Base-by-base conservation (phyloP, 2,888 invertebrate species). In the Cheilosia impressa region DNA sequence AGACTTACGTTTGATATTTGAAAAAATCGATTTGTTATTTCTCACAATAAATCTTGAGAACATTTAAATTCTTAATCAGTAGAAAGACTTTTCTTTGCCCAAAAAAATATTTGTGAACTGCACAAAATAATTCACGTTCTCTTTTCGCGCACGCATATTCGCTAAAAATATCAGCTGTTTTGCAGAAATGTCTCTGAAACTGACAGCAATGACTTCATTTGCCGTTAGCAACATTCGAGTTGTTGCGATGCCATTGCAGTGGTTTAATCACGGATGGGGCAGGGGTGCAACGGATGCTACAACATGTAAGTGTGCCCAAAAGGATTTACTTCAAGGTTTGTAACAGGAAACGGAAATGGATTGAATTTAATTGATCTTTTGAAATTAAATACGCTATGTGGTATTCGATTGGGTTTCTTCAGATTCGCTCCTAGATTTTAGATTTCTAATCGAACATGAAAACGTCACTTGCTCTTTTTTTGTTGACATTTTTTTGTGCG, bases 141-240 rank as follows among this genome's bases (percentile, higher is more conserved):
- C 55, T 71, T 63, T 63, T 69, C 19, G 45, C 69, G 47, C 55
- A 63, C 69, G 34, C 38, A 62, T 24, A 38, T 31, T 19, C 66
- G 57, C 41, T 2, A 43, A 57, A 58, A 52, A 15, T 27, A 57
- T 50, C 85, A 85, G 71, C 80, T 85, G 85, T 52, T 76, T 85
- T 72, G 52, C 66, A 63, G 71, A 85, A 57, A 77, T 85, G 85
- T 85, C 85, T 80, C n/a, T 72, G 1, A 71, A 62, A 62, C 19
- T 80, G 72, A 77, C 85, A 77, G 66, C 71, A 22, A 62, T 41
- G 63, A 75, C 60, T 34, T 50, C 75, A 38, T 55, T 63, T 13
- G 17, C 69, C 60, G 47, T 41, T 55, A 57, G 75, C 71, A 80
- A 76, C 66, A 76, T 75, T 69, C 80, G 69, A 22, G 19, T 52